Evolutionary conservation across 2,888 invertebrate genomes (phyloP).

Genomic region (Heliconius hortense): DNA sequence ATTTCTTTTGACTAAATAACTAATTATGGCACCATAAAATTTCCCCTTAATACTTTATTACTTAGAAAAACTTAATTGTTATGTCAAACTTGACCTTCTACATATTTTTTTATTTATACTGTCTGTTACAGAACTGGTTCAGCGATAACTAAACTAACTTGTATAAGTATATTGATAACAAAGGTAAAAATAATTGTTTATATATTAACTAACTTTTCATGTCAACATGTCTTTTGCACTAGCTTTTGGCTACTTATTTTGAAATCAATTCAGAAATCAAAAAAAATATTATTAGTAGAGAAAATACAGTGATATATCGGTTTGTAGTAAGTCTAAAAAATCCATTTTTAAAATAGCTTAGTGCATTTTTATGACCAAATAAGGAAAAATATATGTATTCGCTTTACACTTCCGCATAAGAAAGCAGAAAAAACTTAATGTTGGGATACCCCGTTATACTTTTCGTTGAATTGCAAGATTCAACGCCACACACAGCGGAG

Average conservation of each 20-base stretch:
- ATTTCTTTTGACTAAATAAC: neutral
- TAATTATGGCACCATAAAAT: neutral
- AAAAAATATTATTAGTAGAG: no score
- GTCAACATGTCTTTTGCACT: neutral
- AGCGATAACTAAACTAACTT: neutral
- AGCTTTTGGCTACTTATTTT: neutral
- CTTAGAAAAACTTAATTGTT: conserved; percentile 21
- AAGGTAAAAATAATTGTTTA: neutral
- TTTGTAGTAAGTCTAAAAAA: no score
- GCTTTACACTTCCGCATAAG: no score
- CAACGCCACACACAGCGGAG: no score
- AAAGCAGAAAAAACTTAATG: no score
- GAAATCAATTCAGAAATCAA: no score
- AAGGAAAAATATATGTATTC: no score
- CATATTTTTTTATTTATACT: conserved; percentile 1
- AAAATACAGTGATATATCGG: no score
- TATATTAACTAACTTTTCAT: neutral
- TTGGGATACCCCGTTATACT: no score
- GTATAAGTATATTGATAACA: neutral
- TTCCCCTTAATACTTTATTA: neutral
- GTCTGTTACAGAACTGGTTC: conserved; percentile 16
- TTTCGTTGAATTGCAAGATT: no score
- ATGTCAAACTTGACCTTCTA: conserved; percentile 26
- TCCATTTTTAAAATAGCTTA: no score
- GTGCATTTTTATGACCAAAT: no score